Conservation (phyloP, 1,140 invertebrate genomes). For the Diabrotica undecimpunctata region DNA sequence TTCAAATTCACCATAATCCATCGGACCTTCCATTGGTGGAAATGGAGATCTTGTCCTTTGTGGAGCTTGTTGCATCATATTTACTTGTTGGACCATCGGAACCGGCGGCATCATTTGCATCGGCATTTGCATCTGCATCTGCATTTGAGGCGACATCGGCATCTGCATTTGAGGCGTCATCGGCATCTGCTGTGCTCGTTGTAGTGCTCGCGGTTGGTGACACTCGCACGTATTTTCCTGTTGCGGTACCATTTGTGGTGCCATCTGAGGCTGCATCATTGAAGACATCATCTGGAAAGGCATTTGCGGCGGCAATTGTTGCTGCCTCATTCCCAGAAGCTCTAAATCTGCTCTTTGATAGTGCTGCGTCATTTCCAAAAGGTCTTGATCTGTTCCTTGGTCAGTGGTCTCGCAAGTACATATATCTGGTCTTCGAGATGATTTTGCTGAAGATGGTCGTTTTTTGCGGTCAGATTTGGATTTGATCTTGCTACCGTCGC, state of each 20-base stretch:
- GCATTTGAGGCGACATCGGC: neutral
- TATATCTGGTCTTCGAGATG: slow-evolving; percentile 9
- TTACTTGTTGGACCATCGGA: too few relatives aligned
- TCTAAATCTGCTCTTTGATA: too few relatives aligned
- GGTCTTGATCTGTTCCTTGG: too few relatives aligned
- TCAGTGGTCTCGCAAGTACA: neutral
- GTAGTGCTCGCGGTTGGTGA: neutral
- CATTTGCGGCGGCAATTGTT: too few relatives aligned
- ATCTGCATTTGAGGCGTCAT: neutral
- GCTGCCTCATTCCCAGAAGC: too few relatives aligned
- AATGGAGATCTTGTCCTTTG: too few relatives aligned
- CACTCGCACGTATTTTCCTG: neutral
- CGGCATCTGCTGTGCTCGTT: neutral
- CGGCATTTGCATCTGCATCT: neutral
- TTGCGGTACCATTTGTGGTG: neutral
- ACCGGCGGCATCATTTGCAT: neutral
- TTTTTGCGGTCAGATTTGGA: slow-evolving; percentile 4
- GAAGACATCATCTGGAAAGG: neutral
- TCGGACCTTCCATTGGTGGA: neutral
- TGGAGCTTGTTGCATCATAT: too few relatives aligned
- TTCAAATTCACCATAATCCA: neutral
- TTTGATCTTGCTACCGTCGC: slow-evolving; percentile 33
- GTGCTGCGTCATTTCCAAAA: too few relatives aligned
- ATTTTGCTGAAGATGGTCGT: neutral
- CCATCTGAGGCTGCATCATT: neutral